These are phyloP conservation scores for Eupithecia vulgata DNA, from an alignment of 2,888 invertebrate species.

Conservation along the genomic window DNA sequence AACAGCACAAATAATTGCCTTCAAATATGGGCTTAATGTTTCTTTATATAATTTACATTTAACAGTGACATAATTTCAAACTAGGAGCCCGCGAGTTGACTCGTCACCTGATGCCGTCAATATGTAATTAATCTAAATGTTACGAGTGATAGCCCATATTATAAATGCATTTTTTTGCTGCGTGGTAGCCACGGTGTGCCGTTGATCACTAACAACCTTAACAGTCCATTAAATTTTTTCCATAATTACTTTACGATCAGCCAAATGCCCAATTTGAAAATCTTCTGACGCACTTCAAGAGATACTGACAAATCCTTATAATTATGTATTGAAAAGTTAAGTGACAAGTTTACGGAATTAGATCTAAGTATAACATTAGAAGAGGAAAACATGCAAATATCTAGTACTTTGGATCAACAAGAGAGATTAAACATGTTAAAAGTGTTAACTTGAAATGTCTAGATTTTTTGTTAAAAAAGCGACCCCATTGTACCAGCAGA, in stretches of 20 bases:
- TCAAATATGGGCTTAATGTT: too few species aligned
- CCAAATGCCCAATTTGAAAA: constrained; percentile 14
- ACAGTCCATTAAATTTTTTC: constrained; percentile 5
- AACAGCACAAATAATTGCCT: too few species aligned
- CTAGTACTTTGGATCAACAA: constrained; percentile 23
- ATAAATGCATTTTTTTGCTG: too few species aligned
- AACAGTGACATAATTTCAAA: too few species aligned
- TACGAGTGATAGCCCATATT: too few species aligned
- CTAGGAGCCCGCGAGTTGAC: too few species aligned
- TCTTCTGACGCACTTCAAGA: constrained; percentile 11
- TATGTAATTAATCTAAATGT: too few species aligned
- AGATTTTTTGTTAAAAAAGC: constrained; percentile 21
- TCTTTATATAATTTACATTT: too few species aligned
- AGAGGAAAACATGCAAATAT: constrained; percentile 24
- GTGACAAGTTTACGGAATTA: neutral
- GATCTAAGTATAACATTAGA: constrained; percentile 20
- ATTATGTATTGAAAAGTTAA: neutral
- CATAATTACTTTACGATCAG: neutral
- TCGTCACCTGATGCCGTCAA: too few species aligned
- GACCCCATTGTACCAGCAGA: constrained; percentile 36
- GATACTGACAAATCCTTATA: constrained; percentile 16
- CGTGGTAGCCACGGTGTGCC: too few species aligned
- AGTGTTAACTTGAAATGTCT: constrained; percentile 12
- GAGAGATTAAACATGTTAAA: constrained; percentile 22
- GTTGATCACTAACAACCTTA: neutral